Conservation (phyloP, 1,140 invertebrate species). For the Pseudobourletiella spinata region DNA sequence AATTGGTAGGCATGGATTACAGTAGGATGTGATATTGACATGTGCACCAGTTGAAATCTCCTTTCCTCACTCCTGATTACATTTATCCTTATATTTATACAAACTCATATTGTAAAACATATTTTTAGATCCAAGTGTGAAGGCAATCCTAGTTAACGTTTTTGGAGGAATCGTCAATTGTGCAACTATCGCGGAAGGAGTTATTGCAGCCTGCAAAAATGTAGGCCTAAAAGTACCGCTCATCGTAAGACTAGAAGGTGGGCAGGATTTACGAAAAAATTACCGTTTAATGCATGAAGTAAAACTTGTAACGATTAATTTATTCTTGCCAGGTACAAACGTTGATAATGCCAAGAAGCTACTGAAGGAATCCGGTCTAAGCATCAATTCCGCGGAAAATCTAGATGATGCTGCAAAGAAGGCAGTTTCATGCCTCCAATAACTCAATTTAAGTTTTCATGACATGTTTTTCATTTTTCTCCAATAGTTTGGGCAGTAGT, state of each 20-base stretch:
- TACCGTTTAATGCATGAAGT: too few species aligned
- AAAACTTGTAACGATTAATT: too few species aligned
- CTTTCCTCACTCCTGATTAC: too few species aligned
- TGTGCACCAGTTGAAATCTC: too few species aligned
- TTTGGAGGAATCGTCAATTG: slow-evolving; percentile 99
- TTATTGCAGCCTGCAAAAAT: slow-evolving; percentile 75
- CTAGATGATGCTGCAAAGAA: slow-evolving; percentile 87
- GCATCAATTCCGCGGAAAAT: slow-evolving; percentile 69
- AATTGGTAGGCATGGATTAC: too few species aligned
- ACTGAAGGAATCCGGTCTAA: slow-evolving; percentile 68
- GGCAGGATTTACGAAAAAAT: too few species aligned
- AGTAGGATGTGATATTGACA: too few species aligned
- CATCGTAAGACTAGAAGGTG: slow-evolving; percentile 87
- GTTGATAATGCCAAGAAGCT: slow-evolving; percentile 58
- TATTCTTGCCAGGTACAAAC: slow-evolving; percentile 68
- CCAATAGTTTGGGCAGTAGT: too few species aligned
- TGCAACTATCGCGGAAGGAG: slow-evolving; percentile 89
- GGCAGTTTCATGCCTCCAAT: slow-evolving; percentile 55
- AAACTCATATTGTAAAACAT: too few species aligned
- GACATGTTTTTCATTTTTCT: too few species aligned
- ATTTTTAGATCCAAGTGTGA: slow-evolving; percentile 74
- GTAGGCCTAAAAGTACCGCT: slow-evolving; percentile 76
- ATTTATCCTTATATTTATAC: too few species aligned
- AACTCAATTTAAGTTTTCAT: too few species aligned
- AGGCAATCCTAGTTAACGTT: slow-evolving; percentile 94